phyloP scores from a whole-genome alignment of 2,888 invertebrate species.

The Sepioteuthis lessoniana region DNA sequence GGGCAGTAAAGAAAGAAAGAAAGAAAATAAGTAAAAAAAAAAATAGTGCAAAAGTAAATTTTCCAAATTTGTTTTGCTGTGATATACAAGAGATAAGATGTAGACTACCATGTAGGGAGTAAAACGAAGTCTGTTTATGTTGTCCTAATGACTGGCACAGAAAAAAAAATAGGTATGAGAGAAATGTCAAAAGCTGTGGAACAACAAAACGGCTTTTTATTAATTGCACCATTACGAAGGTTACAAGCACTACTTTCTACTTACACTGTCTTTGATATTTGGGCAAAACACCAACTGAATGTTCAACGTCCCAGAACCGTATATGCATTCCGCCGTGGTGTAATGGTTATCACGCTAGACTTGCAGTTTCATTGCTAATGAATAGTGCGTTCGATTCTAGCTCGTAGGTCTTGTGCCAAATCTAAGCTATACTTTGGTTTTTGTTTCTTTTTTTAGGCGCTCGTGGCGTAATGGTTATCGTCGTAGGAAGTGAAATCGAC shows the following conservation, averaged over 20 bases:
- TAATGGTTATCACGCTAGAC: too few relatives aligned
- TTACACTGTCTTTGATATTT: not conserved
- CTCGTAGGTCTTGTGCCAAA: too few relatives aligned
- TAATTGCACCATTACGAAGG: not conserved
- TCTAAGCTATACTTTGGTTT: too few relatives aligned
- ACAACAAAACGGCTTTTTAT: not conserved
- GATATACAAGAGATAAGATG: not conserved
- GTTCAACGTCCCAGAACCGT: too few relatives aligned
- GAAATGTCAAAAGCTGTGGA: too few relatives aligned
- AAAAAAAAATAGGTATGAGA: not conserved
- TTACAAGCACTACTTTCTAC: not conserved
- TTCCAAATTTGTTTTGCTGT: not conserved
- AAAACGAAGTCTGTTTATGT: not conserved
- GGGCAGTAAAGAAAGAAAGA: not conserved
- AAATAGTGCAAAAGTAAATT: not conserved
- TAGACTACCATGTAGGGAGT: not conserved
- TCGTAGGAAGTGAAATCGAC: too few relatives aligned
- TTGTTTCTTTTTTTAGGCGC: too few relatives aligned
- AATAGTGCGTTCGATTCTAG: too few relatives aligned
- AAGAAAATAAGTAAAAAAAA: not conserved
- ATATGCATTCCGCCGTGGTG: too few relatives aligned
- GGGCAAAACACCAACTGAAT: not conserved
- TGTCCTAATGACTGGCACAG: not conserved
- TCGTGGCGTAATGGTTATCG: too few relatives aligned
- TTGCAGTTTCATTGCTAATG: too few relatives aligned